phyloP scores from a whole-genome alignment of 2,888 invertebrate species.

The Drosophila nigricruria region DNA sequence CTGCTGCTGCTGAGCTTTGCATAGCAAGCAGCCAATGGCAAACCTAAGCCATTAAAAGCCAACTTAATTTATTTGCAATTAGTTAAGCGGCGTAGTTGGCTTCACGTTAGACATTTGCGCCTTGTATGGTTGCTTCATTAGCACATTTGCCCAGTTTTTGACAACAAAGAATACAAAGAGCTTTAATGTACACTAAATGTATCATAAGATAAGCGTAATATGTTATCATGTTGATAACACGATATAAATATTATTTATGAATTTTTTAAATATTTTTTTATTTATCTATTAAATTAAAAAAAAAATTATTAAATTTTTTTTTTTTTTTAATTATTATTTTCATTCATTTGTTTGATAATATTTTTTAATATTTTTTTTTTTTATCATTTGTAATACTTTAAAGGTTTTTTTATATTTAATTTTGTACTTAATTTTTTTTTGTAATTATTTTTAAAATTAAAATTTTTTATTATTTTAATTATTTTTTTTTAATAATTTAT shows the following conservation, averaged over 20 bases:
- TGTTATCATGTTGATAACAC: no score
- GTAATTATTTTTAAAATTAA: not conserved
- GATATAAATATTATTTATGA: no score
- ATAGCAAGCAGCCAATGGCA: constrained; percentile 20
- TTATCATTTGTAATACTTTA: no score
- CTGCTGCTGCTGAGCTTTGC: constrained; percentile 30
- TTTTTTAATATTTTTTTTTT: not conserved
- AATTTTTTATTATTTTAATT: no score
- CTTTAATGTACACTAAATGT: not conserved
- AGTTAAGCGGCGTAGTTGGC: constrained; percentile 45
- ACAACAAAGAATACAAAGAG: constrained; percentile 2
- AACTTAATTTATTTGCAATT: constrained; percentile 80
- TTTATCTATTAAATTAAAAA: no score
- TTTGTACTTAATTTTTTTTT: not conserved
- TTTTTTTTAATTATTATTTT: no score
- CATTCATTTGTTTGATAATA: no score
- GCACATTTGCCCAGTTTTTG: constrained; percentile 1
- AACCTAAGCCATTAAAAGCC: constrained; percentile 65
- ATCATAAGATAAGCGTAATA: not conserved
- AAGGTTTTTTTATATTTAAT: no score
- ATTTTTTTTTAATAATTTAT: not conserved
- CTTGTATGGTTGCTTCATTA: constrained; percentile 11
- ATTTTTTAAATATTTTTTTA: no score
- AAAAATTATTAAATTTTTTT: no score
- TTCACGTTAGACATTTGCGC: constrained; percentile 9